These are phyloP conservation scores for Drosophila nigricruria DNA, from an alignment of 2,888 invertebrate species.

Conservation along the genomic window DNA sequence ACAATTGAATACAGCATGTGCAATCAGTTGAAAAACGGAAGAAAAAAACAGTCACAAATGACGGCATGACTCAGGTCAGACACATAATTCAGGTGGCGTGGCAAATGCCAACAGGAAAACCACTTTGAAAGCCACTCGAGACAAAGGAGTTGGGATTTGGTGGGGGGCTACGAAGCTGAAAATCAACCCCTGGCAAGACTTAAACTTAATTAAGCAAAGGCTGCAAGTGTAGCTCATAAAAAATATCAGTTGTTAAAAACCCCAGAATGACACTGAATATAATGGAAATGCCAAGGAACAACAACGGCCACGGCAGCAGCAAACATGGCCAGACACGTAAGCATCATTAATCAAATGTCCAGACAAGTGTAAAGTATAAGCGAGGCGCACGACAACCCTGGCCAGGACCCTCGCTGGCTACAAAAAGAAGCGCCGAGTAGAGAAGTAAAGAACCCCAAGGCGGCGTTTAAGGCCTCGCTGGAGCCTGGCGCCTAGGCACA, in stretches of 20 bases:
- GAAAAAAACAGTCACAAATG: conserved; percentile 3
- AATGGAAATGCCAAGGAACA: conserved; percentile 61
- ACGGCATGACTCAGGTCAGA: conserved; percentile 37
- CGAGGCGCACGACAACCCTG: conserved; percentile 40
- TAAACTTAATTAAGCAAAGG: conserved; percentile 60
- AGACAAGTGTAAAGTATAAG: conserved; percentile 77
- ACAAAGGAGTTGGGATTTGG: conserved; percentile 29
- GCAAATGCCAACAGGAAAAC: conserved; percentile 33
- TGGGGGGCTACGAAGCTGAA: not conserved
- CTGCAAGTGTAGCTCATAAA: conserved; percentile 44
- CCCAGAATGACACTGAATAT: conserved; percentile 65
- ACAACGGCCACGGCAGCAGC: conserved; percentile 20
- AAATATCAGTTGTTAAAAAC: conserved; percentile 47
- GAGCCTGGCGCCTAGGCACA: conserved; percentile 61
- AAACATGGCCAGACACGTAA: conserved; percentile 63
- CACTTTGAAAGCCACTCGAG: conserved; percentile 62
- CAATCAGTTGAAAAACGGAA: conserved; percentile 29
- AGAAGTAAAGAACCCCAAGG: conserved; percentile 7
- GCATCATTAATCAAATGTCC: conserved; percentile 81
- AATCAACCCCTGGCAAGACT: conserved; percentile 45
- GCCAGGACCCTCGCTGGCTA: conserved; percentile 29
- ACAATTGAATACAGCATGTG: conserved; percentile 25
- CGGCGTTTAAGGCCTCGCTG: conserved; percentile 38
- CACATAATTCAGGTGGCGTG: conserved; percentile 45
- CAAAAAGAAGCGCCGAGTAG: conserved; percentile 13